Percentiles rank a stretch among this genome's conserved stretches.
Conservation (phyloP, 2,888 invertebrate species). For the Caenorhabditis virilis region DNA sequence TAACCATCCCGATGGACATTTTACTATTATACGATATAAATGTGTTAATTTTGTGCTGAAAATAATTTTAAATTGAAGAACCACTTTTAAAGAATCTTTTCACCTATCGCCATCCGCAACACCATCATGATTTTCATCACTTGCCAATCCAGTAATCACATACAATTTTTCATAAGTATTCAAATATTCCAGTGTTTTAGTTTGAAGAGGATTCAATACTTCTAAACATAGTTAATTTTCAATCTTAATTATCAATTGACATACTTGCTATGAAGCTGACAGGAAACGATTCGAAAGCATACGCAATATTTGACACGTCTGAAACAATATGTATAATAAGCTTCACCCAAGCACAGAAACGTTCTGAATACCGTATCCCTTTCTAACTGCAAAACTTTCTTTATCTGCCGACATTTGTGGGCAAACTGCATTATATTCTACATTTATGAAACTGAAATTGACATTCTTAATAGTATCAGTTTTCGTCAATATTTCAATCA, state of each 20-base stretch:
- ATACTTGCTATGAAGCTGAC: background rate
- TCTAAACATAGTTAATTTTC: constrained; percentile 8
- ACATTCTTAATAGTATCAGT: background rate
- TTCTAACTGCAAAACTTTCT: background rate
- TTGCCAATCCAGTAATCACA: constrained; percentile 32
- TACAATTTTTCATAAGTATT: constrained; percentile 30
- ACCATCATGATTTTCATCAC: constrained; percentile 37
- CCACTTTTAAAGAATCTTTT: background rate
- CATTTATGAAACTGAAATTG: background rate
- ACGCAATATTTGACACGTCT: background rate
- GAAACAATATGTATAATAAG: background rate
- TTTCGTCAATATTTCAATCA: background rate
- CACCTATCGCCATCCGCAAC: constrained; percentile 10
- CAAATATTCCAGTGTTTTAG: constrained; percentile 29
- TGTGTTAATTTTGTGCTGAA: constrained; percentile 14
- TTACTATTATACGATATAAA: constrained; percentile 19
- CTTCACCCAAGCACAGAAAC: background rate
- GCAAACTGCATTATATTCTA: background rate
- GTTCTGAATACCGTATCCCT: too few relatives aligned
- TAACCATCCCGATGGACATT: constrained; percentile 18
- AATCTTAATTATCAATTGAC: background rate
- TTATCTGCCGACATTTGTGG: background rate
- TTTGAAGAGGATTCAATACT: constrained; percentile 26
- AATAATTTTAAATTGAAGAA: background rate
- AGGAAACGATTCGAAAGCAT: background rate